Conservation (phyloP, 2,797 vertebrate genomes). For the Myoxocephalus aenaeus region DNA sequence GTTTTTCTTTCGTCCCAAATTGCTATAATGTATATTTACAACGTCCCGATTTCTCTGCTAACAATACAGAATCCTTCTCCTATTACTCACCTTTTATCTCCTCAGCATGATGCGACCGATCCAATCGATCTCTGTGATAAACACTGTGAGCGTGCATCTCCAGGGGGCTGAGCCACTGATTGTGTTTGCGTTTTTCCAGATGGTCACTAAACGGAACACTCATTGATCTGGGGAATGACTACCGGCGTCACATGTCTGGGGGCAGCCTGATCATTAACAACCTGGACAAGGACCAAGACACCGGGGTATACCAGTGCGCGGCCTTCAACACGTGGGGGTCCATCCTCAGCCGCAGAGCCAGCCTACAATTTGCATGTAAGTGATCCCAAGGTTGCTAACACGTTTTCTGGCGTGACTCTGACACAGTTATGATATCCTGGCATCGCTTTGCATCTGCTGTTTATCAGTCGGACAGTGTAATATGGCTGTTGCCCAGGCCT, state of each 20-base stretch:
- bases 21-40: conserved; percentile 6
- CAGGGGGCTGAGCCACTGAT: conserved; percentile 77
- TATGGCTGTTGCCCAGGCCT: conserved; percentile 11
- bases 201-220: conserved; percentile 92
- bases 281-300: conserved; percentile 88
- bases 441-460: conserved; percentile 38
- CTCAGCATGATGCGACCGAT: conserved; percentile 68
- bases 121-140: conserved; percentile 80
- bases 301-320: conserved; percentile 87
- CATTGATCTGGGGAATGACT: conserved; percentile 86
- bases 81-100: conserved; percentile 63
- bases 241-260: conserved; percentile 86
- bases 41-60: conserved; percentile 27
- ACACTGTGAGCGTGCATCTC: conserved; percentile 73
- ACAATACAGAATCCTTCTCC: conserved; percentile 39
- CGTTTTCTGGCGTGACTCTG: conserved; percentile 14
- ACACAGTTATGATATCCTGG: conserved; percentile 38
- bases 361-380: conserved; percentile 91
- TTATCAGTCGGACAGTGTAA: conserved; percentile 37
- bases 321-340: conserved; percentile 85
- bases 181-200: conserved; percentile 90
- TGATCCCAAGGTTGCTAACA: conserved; percentile 53
- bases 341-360: conserved; percentile 86
- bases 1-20: not conserved
- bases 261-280: conserved; percentile 88